A percentile compares a stretch with the other conserved stretches of the same genome.
Conservation (phyloP, 2,797 vertebrate genomes). For the Gymnoscopelus braueri region DNA sequence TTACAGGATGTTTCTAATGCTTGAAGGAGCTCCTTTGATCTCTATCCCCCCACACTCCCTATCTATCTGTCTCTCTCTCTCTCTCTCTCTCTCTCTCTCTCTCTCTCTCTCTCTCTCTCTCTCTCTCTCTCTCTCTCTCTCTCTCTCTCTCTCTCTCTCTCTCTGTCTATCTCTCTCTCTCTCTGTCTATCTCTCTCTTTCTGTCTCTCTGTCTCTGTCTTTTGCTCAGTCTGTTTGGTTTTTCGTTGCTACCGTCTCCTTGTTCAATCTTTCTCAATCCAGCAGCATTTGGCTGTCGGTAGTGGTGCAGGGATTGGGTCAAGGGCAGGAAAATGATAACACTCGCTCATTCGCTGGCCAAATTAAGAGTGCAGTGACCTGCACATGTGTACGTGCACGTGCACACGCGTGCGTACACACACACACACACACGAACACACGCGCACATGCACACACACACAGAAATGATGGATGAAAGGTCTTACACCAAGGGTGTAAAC, state of each 20-base stretch:
- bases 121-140: not conserved
- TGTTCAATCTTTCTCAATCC: slow-evolving; percentile 66
- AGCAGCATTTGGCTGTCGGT: slow-evolving; percentile 41
- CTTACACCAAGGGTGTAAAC: slow-evolving; percentile 58
- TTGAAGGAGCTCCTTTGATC: slow-evolving; percentile 11
- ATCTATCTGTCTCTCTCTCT: slow-evolving; percentile 4
- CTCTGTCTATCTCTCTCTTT: not conserved
- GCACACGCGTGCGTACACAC: not conserved
- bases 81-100: slow-evolving; percentile 2
- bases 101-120: slow-evolving; percentile 5
- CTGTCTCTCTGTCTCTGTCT: not conserved
- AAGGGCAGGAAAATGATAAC: slow-evolving; percentile 78
- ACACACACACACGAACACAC: slow-evolving; percentile 3
- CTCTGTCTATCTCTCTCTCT: not conserved
- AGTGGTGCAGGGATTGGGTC: slow-evolving; percentile 58
- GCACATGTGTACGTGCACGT: not conserved
- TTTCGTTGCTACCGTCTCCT: slow-evolving; percentile 41
- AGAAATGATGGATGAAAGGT: slow-evolving; percentile 68
- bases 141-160: not conserved
- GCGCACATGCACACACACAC: slow-evolving; percentile 20
- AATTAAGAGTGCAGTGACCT: slow-evolving; percentile 59
- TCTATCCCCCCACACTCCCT: not conserved
- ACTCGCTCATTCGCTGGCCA: slow-evolving; percentile 73
- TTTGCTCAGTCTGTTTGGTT: slow-evolving; percentile 45
- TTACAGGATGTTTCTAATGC: slow-evolving; percentile 38